Base-by-base conservation (phyloP, 2,113 vertebrate genomes). In the Sclerurus mexicanus region DNA sequence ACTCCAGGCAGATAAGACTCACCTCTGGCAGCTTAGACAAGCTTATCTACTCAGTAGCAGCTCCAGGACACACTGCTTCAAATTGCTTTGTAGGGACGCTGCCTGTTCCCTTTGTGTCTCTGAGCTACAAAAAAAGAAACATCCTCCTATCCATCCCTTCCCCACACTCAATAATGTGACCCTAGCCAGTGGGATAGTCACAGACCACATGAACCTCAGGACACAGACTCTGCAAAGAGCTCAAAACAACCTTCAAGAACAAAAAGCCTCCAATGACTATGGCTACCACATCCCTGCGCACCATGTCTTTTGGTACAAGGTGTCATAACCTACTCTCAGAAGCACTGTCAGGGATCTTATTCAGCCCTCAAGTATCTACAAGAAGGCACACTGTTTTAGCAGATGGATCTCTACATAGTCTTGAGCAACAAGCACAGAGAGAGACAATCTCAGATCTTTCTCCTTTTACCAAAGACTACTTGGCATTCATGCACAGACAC, bases 401-500 rank as follows among this genome's bases (percentile, higher is more conserved):
- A 91, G 22, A 30, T 56, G 27, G 25, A 75, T 63, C 9, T 25
- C 73, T 19, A 76, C 7, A 25, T 1, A 22, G 12, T 7, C 37
- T n/a, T 52, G 15, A 39, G 33, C 6, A 47, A 4, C 3, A 63
- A 42, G 22, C 31, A 81, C 17, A 89, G 27, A 56, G 10, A 64
- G 1, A 52, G 8, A 71, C 1, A 19, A 30, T 7, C 27, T 47
- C 39, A 86, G 35, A 8, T 25, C 24, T 49, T 21, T 56, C 22
- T 33, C 14, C 30, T 50, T 78, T n/a, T 50, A 25, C 28, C 53
- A 64, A 71, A 60, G 20, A 4, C 20, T 1, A 0, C 6, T 3
- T 8, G 20, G 59, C 5, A 46, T 10, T 50, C 18, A 24, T 3
- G 15, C 0, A 1, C 16, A 49, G 23, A 18, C 9, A 79, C 5